Evolutionary conservation across 2,888 invertebrate genomes (phyloP), one percentile per base, ranked within the genome.

Genomic region (Hermaeophaga mercurialis): DNA sequence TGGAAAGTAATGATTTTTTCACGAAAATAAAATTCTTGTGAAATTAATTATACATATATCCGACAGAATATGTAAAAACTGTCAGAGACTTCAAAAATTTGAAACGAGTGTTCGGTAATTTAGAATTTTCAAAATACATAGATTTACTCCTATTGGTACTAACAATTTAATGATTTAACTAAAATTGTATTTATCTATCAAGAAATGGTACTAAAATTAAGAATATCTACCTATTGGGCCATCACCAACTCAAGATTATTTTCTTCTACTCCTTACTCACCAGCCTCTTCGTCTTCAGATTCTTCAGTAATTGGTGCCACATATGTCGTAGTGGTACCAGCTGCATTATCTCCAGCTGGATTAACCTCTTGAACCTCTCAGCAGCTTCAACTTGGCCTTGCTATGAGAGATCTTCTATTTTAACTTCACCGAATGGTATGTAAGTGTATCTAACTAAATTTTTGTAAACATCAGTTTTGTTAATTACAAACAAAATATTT

Each of bases 391-490:
- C 94, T 67, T 78, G 84, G 44, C 91, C 91, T 78, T 99, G 98
- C 75, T 98, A 98, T 50, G 95, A 95, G 73, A 99, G 84, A 83
- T 99, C 99, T 81, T 99, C 99, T 70, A 99, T 98, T 87, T 99
- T 99, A 22, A 99, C 98, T 81, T 99, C 99, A 44, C 99, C 99
- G 76, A 99, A 99, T 36, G 99, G 95, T 68, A 99, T 97, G 81
- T 99, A 99, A 0, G 98, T 99, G 80, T 99, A 99, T n/a, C 96
- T 97, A 66, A 96, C 97, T 1, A 98, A 99, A 75, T 95, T 96
- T 80, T 96, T 96, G 82, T 93, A 93, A 1, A 96, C 98, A 75
- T 99, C 99, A 8, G 99, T 98, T 69, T 96, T 95, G 80, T 96
- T 97, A 77, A 99, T 98, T 41, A 99, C 98, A 74, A 99, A 99